Percentiles rank a stretch among this genome's conserved stretches.
These are phyloP conservation scores for Pachypsylla venusta DNA, from an alignment of 1,140 invertebrate species.

Conservation along the genomic window DNA sequence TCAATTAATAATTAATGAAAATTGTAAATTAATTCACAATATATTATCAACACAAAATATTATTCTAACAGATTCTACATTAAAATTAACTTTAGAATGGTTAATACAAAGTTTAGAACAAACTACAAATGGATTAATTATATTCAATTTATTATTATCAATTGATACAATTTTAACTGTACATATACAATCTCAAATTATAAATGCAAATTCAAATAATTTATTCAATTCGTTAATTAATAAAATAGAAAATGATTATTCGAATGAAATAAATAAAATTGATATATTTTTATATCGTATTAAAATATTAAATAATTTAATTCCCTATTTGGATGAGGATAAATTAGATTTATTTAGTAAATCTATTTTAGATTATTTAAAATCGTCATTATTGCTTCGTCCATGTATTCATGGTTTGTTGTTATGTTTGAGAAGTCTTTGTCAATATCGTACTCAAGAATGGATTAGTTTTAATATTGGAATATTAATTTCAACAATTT, in stretches of 20 bases:
- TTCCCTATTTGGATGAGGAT: background rate
- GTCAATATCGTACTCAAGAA: background rate
- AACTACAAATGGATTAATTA: no score
- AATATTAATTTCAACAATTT: background rate
- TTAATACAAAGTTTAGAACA: background rate
- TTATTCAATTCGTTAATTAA: background rate
- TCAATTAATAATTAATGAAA: background rate
- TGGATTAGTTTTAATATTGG: conserved; percentile 3
- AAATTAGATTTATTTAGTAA: background rate
- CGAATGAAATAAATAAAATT: background rate
- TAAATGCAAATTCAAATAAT: background rate
- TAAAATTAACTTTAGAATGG: background rate
- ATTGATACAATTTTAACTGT: no score
- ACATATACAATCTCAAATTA: background rate
- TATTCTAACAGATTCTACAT: background rate
- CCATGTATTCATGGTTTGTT: background rate
- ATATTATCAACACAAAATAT: background rate
- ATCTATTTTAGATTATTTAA: background rate
- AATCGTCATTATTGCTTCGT: background rate
- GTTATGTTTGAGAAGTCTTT: background rate
- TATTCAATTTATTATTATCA: no score
- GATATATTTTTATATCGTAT: background rate
- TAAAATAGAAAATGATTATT: background rate
- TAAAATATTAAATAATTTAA: background rate
- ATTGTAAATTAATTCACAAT: background rate